Base-by-base conservation (phyloP, 2,113 vertebrate genomes). In the Beaufortia kweichowensis region DNA sequence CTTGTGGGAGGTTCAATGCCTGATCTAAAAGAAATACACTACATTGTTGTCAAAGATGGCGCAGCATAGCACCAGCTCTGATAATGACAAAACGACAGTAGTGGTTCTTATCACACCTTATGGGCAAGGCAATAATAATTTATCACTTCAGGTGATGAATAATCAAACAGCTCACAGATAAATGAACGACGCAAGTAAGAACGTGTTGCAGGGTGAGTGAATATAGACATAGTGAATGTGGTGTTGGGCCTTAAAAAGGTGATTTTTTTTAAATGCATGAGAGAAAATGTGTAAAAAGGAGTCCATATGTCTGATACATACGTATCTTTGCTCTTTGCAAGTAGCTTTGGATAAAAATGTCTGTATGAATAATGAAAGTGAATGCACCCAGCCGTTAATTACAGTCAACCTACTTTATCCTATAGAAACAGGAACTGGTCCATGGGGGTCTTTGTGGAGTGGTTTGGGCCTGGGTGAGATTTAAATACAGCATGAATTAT, bases 131-230 rank as follows among this genome's bases (percentile, higher is more conserved):
- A 39, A 65, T 21, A 33, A 48, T 31, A 63, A 46, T 39, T 19
- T n/a, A 69, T 39, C 55, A 56, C 24, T 19, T 39, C 4, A 35
- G 64, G 57, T 75, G 82, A 77, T 86, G 80, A 89, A 90, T 85
- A 69, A 90, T 91, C 88, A 87, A 74, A 81, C 75, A 75, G 59
- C 83, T 70, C 82, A 84, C 81, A n/a, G 17, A 82, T 75, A 86
- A 84, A 64, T 66, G 73, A 73, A 72, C 62, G 31, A 21, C 17
- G n/a, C 67, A 55, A 68, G 26, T 53, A 75, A 79, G 33, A 79
- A 53, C 57, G 29, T 12, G 29, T 60, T 57, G 55, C 43, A 55
- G 6, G 6, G 19, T 50, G 17, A n/a, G 17, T 6, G 2, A n/a
- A 50, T 17, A 50, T 8, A 50, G 48, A 21, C 48, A 50, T 19